These are phyloP conservation scores for Nyctereutes procyonoides DNA, from an alignment of 2,113 vertebrate species.

Conservation along the genomic window DNA sequence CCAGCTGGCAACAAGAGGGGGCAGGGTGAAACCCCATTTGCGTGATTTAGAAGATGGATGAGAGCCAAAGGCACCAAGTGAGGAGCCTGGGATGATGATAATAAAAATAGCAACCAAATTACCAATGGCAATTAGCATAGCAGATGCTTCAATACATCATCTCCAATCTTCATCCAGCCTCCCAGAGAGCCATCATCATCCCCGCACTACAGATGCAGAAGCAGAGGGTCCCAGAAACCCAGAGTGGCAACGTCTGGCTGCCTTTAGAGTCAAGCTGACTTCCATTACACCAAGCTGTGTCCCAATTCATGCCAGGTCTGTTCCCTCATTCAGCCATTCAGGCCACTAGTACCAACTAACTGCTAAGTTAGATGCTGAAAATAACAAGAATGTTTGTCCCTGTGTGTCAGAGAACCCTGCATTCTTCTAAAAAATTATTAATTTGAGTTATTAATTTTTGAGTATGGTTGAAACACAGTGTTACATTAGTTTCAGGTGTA, in stretches of 20 bases:
- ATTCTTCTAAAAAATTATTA: not conserved
- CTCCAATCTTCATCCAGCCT: not conserved
- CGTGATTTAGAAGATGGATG: not conserved
- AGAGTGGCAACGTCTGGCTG: not conserved
- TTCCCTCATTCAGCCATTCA: not conserved
- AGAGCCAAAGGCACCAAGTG: not conserved
- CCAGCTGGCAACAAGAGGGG: not conserved
- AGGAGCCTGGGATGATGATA: not conserved
- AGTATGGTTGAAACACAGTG: not conserved
- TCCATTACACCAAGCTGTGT: not conserved
- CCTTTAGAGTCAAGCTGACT: not conserved
- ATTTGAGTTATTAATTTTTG: not conserved
- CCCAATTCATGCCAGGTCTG: not conserved
- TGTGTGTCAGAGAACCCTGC: not conserved
- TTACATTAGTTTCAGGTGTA: not conserved
- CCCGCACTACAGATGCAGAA: not conserved
- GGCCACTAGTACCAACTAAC: not conserved
- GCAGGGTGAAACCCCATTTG: not conserved
- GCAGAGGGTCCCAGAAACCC: not conserved
- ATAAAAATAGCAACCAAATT: slow-evolving; percentile 48
- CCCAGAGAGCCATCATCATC: not conserved
- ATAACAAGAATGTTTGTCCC: not conserved
- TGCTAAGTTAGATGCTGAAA: not conserved
- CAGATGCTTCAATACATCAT: slow-evolving; percentile 30
- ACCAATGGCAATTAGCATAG: not conserved